These are phyloP conservation scores for Bos indicus DNA, from an alignment of 2,113 vertebrate species.

Conservation along the genomic window DNA sequence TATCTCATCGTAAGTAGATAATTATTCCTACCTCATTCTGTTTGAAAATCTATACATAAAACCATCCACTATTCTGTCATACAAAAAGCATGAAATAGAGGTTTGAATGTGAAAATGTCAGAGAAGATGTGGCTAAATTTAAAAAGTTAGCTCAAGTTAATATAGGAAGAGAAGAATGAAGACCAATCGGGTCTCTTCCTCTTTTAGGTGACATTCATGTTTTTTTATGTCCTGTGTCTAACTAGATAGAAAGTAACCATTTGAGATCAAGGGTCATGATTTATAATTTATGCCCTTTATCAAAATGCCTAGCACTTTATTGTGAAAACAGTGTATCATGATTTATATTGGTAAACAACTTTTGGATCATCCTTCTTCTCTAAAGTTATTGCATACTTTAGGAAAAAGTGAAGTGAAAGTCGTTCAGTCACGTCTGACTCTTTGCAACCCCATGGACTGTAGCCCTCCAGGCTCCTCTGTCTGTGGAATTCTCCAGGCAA, in stretches of 20 bases:
- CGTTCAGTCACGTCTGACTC: neutral
- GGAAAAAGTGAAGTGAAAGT: neutral
- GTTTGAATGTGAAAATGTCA: neutral
- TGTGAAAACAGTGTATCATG: neutral
- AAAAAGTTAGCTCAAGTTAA: neutral
- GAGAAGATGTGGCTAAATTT: neutral
- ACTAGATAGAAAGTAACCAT: neutral
- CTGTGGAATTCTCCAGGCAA: neutral
- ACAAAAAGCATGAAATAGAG: neutral
- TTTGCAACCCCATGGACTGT: neutral
- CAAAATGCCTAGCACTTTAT: neutral
- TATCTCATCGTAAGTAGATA: neutral
- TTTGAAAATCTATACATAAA: conserved; percentile 11
- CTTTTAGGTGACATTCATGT: neutral
- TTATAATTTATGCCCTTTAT: neutral
- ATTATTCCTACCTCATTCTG: neutral
- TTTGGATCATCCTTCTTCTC: neutral
- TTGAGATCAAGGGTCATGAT: neutral
- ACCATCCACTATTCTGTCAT: neutral
- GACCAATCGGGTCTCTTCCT: neutral
- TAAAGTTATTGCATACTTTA: neutral
- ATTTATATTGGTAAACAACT: neutral
- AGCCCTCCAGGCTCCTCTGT: neutral
- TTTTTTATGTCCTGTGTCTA: neutral
- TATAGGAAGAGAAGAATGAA: neutral